Base-by-base conservation (phyloP, 2,888 invertebrate genomes). In the Ichneumoninae sp. region DNA sequence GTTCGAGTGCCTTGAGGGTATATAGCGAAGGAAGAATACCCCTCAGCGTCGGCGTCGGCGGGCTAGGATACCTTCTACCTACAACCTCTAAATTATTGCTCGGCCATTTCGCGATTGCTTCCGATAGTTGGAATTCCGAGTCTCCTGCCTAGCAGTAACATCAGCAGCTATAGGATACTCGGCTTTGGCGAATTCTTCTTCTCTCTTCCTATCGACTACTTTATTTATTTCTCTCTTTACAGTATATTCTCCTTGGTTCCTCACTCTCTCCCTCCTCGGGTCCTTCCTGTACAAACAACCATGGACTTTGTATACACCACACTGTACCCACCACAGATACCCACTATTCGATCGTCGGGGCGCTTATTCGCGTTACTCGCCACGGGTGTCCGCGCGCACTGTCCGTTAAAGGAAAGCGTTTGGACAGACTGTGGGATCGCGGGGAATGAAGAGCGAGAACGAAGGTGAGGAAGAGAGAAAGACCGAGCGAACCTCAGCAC, bases 51-150 rank as follows among this genome's bases (percentile, higher is more conserved):
- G 84, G 83, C 77, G 83, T 77, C 74, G 80, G 82, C 80, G 79
- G 83, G 83, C 84, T 79, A 77, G 79, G 84, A 85, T 86, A 81
- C 74, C 81, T 80, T 80, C 80, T 83, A 74, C 80, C 80, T 77
- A 82, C 83, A 36, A 83, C 82, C 70, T 79, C 86, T 91, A 90
- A 92, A 92, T 92, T 92, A 92, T 92, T 91, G 91, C 92, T 84
- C 85, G 88, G 86, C 87, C 89, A 90, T 90, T 91, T 89, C 87
- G 90, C 91, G 91, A 92, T 92, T 91, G 91, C 91, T 92, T 92
- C 91, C 91, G 92, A 92, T 92, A 91, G 91, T 90, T 90, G 88
- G 88, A 87, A 90, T 90, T 89, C 88, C 88, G 86, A 89, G 90
- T 90, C 90, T 89, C 88, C 88, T 86, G 85, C 84, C 86, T 83